Evolutionary conservation across 2,113 vertebrate genomes (phyloP).

Genomic region (Chaetops frenatus): DNA sequence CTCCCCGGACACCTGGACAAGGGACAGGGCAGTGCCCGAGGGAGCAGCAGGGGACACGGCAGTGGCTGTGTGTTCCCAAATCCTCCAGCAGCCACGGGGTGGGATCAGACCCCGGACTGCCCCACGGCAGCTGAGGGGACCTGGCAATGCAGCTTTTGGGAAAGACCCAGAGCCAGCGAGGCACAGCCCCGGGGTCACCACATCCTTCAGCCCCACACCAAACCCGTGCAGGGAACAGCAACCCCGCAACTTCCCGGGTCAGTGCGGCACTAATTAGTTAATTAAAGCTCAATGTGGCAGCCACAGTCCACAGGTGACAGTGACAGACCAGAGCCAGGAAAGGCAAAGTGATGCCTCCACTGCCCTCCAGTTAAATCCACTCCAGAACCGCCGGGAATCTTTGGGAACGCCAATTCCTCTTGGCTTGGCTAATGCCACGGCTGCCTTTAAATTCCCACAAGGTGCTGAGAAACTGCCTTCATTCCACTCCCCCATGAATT

Average conservation of each 20-base stretch:
- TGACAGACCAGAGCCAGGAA: not conserved
- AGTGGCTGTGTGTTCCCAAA: rapidly evolving
- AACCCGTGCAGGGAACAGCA: not conserved
- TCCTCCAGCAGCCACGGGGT: rapidly evolving
- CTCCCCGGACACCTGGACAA: rapidly evolving
- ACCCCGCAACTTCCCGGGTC: rapidly evolving
- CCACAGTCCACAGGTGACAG: not conserved
- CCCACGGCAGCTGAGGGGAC: rapidly evolving
- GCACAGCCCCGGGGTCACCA: not conserved
- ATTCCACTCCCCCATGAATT: not conserved
- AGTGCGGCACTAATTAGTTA: too few relatives aligned
- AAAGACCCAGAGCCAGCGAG: rapidly evolving
- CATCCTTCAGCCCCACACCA: not conserved
- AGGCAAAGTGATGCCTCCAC: rapidly evolving
- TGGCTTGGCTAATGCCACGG: not conserved
- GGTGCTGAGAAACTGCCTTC: not conserved
- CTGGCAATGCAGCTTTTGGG: not conserved
- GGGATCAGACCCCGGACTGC: rapidly evolving
- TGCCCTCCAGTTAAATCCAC: not conserved
- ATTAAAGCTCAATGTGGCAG: not conserved
- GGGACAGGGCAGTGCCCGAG: not conserved
- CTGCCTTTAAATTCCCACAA: not conserved
- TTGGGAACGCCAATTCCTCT: rapidly evolving
- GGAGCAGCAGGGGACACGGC: not conserved
- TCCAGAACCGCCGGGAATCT: not conserved